Evolutionary conservation across 2,888 invertebrate species (phyloP).

Genomic region (Xestia ashworthii): DNA sequence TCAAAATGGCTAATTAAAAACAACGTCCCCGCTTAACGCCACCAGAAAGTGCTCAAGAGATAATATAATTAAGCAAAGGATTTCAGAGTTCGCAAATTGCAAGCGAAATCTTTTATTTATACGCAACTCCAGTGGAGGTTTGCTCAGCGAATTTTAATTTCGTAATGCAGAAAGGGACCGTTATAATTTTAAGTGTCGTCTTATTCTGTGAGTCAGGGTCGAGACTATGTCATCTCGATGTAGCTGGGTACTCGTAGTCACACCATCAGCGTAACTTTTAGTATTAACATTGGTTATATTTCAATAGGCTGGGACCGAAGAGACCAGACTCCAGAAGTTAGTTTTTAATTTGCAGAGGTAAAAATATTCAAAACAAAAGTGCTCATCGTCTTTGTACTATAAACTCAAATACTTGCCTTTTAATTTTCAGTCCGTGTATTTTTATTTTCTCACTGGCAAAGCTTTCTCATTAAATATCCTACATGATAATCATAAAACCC

Average conservation of each 20-base stretch:
- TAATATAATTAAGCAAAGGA: conserved; percentile 84
- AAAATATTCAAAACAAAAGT: no score
- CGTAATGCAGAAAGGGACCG: conserved; percentile 76
- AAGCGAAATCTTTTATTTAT: conserved; percentile 81
- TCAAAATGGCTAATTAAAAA: conserved; percentile 75
- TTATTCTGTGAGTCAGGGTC: conserved; percentile 49
- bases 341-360: neutral
- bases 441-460: neutral
- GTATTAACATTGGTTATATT: neutral
- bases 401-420: neutral
- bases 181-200: conserved; percentile 72
- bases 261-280: neutral
- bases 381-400: neutral
- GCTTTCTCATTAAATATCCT: neutral
- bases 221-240: conserved; percentile 11
- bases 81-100: conserved; percentile 81
- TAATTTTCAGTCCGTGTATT: neutral
- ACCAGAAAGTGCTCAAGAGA: conserved; percentile 71
- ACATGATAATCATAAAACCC: neutral
- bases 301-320: neutral
- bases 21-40: conserved; percentile 75
- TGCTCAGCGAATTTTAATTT: conserved; percentile 85
- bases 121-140: conserved; percentile 75
- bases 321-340: neutral
- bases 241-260: neutral